Base-by-base conservation (phyloP, 2,113 vertebrate genomes). In the Gobio gobio region DNA sequence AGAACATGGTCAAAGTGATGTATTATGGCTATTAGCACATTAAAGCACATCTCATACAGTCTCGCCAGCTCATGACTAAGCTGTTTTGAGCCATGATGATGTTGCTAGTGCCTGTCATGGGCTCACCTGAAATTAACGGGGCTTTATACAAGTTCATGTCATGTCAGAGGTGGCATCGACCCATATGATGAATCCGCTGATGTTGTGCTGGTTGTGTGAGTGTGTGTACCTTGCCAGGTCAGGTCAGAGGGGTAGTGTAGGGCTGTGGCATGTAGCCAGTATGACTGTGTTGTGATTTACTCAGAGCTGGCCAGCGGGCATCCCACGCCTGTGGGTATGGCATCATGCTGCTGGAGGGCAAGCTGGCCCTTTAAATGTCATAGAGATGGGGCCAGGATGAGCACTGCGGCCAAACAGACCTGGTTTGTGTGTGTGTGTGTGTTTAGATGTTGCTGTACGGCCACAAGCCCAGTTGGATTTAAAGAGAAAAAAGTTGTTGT, bases 351-450 rank as follows among this genome's bases (percentile, higher is more conserved):
- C 94, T 94, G 81, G 90, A 91, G 94, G 94, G 92, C 91, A 94
- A 89, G 33, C 89, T 80, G 93, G 93, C 93, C 94, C 93, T 95
- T 94, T 94, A 95, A 94, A 95, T 94, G 94, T 94, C 94, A 95
- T 91, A 86, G 88, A 89, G 91, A 90, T 86, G 85, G 80, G 80
- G 89, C 85, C 84, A 63, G 88, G 82, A 70, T 49, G 12, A 82
- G 72, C 84, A 76, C 68, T 76, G 84, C 76, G 84, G 77, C 85
- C 79, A 91, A 87, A 88, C 84, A 78, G 78, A 84, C 72, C 78
- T 78, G 85, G 85, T 75, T 0, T 63, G 24, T 75, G 64, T 78
- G 40, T 77, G 58, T 77, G 33, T 78, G 36, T 80, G 10, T n/a
- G 29, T 22, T 75, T 59, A 20, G 56, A 2, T 24, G 56, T 45